Base-by-base conservation (phyloP, 1,140 invertebrate species). In the Formica exsecta region DNA sequence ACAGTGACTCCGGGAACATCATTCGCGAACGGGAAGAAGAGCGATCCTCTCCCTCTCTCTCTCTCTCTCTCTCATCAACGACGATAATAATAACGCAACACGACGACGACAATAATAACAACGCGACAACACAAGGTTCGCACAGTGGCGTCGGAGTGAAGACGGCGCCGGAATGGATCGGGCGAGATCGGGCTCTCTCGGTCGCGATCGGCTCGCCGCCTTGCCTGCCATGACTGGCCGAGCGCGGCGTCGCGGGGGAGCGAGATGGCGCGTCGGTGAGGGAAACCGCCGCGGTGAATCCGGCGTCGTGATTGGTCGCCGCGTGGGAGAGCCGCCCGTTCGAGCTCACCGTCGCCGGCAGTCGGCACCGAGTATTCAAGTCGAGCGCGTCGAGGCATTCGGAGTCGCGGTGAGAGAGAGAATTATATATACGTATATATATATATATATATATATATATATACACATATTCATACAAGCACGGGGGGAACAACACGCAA, bases 271-370 rank as follows among this genome's bases (percentile, higher is more conserved):
- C 81, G 87, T 81, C 85, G 85, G 84, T 70, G 88, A 90, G 90
- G 87, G 92, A 88, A 87, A 87, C 89, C 66, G 91, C 70, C 85
- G 91, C 90, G 87, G 86, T 71, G 85, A 92, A 92, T 91, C 83
- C 88, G 84, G 73, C 71, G 87, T 86, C 84, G 92, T 92, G 94
- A 95, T 95, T 95, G 94, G 95, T 93, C 90, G 92, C 79, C 91
- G 93, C 94, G 94, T 94, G 93, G 94, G 94, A 94, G 95, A 94
- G 93, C 94, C 93, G 92, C 94, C 93, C 94, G 93, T 92, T 91
- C 92, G 93, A 92, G 92, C 88, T 89, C 85, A 84, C 90, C 77
- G 90, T 89, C 81, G 89, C 90, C 92, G 92, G 88, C 94, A 94
- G 93, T 94, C 93, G 91, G 91, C 91, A 90, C 91, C 92, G 94